Evolutionary conservation across 92 coral and sea anemone species (phyloP), one percentile per base, ranked within the genome.

Genomic region (Porites rus): DNA sequence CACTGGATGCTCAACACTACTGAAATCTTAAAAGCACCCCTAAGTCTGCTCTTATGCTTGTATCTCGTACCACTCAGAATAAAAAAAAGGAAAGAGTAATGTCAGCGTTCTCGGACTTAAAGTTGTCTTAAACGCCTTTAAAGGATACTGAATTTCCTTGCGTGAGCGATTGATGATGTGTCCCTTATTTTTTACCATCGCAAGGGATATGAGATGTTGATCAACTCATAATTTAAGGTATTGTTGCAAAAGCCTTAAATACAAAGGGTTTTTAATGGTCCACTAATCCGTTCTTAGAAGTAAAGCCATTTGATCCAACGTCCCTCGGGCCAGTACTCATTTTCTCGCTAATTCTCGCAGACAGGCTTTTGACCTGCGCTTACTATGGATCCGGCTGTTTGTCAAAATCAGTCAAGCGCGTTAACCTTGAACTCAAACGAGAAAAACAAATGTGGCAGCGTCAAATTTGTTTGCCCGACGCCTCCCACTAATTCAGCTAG

Each of bases 341-440:
- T 81, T 81, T 81, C 84, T 67, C 65, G 72, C 65, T 14, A 66
- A 17, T 22, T 65, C 22, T 16, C 58, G 38, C 86, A 70, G 86
- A 81, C 86, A 69, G 69, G 51, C 75, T 31, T 70, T 70, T 81
- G 86, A 81, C 86, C 86, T 77, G 85, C 70, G 85, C 69, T 80
- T 67, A 56, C 77, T 19, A 38, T 69, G 77, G 77, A 54, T 71
- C 86, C 78, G 78, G 78, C 69, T 83, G 87, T 83, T 83, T 83
- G 87, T 83, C 87, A 83, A 73, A 83, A 83, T 83, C 87, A 83
- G 43, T 74, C 79, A 74, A 83, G 87, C 87, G 87, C 52, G 80
- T 61, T 80, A 83, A 83, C 87, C 87, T 83, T 83, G 87, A 83
- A 83, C 87, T 68, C 87, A 73, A 74, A 83, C 72, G 87, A 61